Base-by-base conservation (phyloP, 2,797 vertebrate species). In the Anniella stebbinsi region DNA sequence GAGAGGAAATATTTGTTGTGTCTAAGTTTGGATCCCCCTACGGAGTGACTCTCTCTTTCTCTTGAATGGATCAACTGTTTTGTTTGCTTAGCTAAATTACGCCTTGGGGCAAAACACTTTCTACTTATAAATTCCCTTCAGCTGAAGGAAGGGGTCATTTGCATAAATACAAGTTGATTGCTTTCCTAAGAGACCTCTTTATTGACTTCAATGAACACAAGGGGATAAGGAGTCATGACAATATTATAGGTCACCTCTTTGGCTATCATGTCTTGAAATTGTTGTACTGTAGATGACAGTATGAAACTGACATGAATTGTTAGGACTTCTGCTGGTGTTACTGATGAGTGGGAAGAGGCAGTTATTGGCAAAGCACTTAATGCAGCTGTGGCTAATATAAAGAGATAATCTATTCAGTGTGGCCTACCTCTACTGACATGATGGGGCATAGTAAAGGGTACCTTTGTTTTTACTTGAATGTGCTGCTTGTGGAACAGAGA, bases 381-480 rank as follows among this genome's bases (percentile, higher is more conserved):
- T n/a, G 38, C 18, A 57, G 66, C 23, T 54, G 45, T 77, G 28
- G 57, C 57, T 77, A 45, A 83, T 83, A n/a, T 1, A 89, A 8
- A 78, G 0, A 45, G 3, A 51, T 70, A 70, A 8, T 33, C 23
- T 51, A 36, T 69, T 78, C 36, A 57, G 2, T 85, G 48, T 85
- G 33, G 36, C 30, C 80, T 28, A 57, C 63, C 1, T 21, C 51
- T 12, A 30, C 33, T 76, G 36, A 85, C 70, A 48, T 41, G 82
- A 85, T 78, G 30, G 33, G 48, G 30, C 18, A 30, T 28, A 89
- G 77, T 9, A 80, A 23, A 90, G n/a, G 33, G 15, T 72, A 72
- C 18, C 21, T 70, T 87, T 89, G 75, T 80, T 85, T 80, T 60
- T 70, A 48, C 30, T 17, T 69, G 83, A 86, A 86, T 30, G 33